Base-by-base conservation (phyloP, 2,888 invertebrate genomes). In the Morpho deidamia region DNA sequence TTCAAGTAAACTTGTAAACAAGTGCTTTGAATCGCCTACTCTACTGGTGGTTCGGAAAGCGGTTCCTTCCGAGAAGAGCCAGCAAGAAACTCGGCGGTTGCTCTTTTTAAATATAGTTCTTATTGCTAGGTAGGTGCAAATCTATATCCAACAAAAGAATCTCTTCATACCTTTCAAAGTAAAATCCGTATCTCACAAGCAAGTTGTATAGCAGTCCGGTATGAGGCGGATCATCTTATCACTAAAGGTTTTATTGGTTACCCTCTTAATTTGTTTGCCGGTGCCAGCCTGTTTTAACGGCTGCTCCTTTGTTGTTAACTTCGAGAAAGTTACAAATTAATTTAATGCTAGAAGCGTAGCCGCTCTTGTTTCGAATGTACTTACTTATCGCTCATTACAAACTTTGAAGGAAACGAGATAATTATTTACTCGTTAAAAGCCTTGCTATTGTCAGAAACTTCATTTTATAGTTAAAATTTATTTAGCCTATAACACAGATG, bases 291-390 rank as follows among this genome's bases (percentile, higher is more conserved):
- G 61, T 60, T 65, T 65, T 77, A 77, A 78, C 72, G 66, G 68
- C 63, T 62, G 61, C 55, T 67, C 68, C 68, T 68, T 78, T 74
- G 71, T 76, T 74, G 66, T 64, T 59, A 63, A 66, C 68, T 71
- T 67, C 63, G 65, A 60, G 65, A 78, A 81, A 81, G 78, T 83
- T 81, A 63, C 69, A 79, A 81, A 81, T 81, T 77, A 75, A 78
- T 80, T 80, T 76, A 76, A 80, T 74, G 74, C 77, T 78, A 66
- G 68, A 69, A 75, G 73, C 69, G 70, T 62, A 67, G 68, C 68
- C 61, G 58, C 66, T 65, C 68, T 68, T 66, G 69, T 69, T 64
- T 67, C 62, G 67, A 63, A 67, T 67, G 68, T 67, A 78, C 69
- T 79, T 73, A 74, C 72, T 76, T 77, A 76, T 74, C 64, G 62